A percentile compares a stretch with the other conserved stretches of the same genome.
phyloP scores from a whole-genome alignment of 1,140 invertebrate genomes.

The Pseudomyrmex sp. region DNA sequence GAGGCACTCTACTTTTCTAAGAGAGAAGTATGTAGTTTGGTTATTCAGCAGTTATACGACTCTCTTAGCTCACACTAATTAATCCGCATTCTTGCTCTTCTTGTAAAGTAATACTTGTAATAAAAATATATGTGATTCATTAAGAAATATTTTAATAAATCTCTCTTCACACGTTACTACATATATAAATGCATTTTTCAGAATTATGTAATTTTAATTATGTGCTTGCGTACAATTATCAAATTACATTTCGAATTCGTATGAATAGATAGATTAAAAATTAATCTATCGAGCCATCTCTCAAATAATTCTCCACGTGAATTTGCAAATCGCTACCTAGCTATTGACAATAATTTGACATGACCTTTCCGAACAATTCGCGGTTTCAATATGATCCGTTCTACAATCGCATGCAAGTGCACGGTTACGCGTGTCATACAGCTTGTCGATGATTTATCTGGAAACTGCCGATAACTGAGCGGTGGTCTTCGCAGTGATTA shows the following conservation, averaged over 20 bases:
- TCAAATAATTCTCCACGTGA: neutral
- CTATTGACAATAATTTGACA: neutral
- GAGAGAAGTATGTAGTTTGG: neutral
- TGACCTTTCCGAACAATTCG: constrained; percentile 1
- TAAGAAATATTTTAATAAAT: neutral
- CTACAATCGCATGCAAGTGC: constrained; percentile 30
- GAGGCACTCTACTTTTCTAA: neutral
- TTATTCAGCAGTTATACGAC: neutral
- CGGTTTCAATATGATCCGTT: constrained; percentile 32
- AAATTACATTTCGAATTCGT: neutral
- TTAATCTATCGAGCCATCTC: neutral
- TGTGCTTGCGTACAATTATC: neutral
- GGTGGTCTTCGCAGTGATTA: constrained; percentile 53
- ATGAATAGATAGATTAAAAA: neutral
- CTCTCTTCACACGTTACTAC: too few species aligned
- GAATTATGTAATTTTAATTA: neutral
- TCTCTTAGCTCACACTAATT: neutral
- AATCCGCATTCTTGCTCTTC: neutral
- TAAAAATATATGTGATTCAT: neutral
- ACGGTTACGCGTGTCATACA: constrained; percentile 48
- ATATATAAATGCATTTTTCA: too few species aligned
- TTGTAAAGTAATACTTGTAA: neutral
- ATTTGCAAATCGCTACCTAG: constrained; percentile 13
- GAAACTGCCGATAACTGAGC: constrained; percentile 56
- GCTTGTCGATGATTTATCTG: constrained; percentile 59